Percentiles rank a stretch among this genome's conserved stretches.
These are phyloP conservation scores for Erinaceus europaeus DNA, from an alignment of 2,113 vertebrate species.

Conservation along the genomic window DNA sequence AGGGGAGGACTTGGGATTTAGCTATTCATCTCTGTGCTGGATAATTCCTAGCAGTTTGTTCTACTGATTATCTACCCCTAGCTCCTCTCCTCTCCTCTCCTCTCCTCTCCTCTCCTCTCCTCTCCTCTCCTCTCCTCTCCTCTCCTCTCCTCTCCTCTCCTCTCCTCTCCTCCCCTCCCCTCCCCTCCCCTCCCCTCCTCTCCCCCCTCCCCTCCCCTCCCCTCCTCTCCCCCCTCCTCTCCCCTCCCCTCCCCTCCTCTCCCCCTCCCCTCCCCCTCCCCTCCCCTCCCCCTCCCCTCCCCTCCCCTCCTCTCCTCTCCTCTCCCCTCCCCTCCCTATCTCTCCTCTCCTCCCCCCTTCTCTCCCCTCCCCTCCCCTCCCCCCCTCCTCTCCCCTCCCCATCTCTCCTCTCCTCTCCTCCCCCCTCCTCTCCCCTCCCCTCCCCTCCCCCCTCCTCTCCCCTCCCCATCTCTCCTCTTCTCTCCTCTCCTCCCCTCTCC, in stretches of 20 bases:
- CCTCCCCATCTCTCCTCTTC: background rate
- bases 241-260: rapidly evolving
- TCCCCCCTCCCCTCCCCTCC: no score
- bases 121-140: background rate
- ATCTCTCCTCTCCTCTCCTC: no score
- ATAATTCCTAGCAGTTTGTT: background rate
- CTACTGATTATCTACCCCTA: background rate
- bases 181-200: no score
- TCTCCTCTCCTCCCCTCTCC: no score
- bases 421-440: no score
- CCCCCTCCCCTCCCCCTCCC: background rate
- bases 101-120: background rate
- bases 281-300: background rate
- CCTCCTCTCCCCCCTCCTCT: background rate
- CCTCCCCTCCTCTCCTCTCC: background rate
- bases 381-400: background rate
- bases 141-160: background rate
- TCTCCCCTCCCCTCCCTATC: no score
- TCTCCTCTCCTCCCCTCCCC: no score
- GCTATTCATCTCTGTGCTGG: background rate
- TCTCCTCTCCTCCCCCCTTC: background rate
- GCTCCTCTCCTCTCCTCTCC: no score
- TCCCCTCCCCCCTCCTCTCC: no score
- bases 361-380: background rate
- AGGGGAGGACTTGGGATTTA: background rate